A percentile compares a stretch with the other conserved stretches of the same genome.
Conservation (phyloP, 1,140 invertebrate genomes). For the Steinernema feltiae region DNA sequence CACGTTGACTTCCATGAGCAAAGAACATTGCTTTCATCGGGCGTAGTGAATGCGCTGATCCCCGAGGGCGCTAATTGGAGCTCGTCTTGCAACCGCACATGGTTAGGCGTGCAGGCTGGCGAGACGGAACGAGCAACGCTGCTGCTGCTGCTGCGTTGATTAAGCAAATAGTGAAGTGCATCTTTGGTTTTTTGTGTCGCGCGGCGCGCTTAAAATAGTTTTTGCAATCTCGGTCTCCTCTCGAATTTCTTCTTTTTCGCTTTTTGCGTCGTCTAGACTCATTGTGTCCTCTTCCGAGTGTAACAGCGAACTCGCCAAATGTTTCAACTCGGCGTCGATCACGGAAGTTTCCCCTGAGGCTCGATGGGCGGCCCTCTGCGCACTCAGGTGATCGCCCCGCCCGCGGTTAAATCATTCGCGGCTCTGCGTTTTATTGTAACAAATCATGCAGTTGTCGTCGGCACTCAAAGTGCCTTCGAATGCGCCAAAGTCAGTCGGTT, state of each 20-base stretch:
- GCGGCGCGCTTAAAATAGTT: not conserved
- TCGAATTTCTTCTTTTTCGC: not conserved
- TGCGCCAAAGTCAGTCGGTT: not conserved
- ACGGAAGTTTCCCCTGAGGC: not conserved
- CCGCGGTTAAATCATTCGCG: not conserved
- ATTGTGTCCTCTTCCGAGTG: not conserved
- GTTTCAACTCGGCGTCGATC: not conserved
- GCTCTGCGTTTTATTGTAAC: not conserved
- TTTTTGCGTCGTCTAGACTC: not conserved
- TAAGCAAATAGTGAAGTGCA: not conserved
- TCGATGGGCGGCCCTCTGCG: not conserved
- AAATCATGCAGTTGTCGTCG: not conserved
- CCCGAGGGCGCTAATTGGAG: not conserved
- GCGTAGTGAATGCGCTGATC: too few relatives aligned
- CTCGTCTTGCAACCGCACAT: not conserved
- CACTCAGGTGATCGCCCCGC: not conserved
- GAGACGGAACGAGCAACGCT: not conserved
- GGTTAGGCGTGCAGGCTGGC: not conserved
- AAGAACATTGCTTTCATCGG: not conserved
- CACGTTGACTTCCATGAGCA: not conserved
- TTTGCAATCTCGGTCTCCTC: not conserved
- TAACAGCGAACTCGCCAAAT: not conserved
- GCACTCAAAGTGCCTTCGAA: conserved; percentile 11
- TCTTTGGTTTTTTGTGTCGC: conserved; percentile 1
- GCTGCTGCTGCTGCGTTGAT: not conserved